Percentiles rank a stretch among this genome's conserved stretches.
Conservation (phyloP, 1,140 invertebrate species). For the Platyscapa corneri region DNA sequence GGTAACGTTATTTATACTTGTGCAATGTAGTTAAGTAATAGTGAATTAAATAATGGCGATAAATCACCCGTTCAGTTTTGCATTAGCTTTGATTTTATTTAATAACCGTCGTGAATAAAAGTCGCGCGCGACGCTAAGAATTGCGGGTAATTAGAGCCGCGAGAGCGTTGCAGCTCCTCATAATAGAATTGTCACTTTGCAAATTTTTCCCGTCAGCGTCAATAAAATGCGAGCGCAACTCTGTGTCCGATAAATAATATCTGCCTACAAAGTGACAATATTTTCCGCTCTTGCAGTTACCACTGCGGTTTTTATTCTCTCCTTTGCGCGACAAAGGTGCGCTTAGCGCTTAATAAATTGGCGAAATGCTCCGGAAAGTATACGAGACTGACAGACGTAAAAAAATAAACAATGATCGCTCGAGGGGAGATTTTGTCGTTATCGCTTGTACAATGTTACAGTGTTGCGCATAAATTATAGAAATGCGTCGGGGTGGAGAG, state of each 20-base stretch:
- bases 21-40: no score
- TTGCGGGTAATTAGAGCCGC: no score
- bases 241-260: background rate
- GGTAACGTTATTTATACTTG: no score
- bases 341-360: background rate
- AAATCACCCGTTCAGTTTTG: no score
- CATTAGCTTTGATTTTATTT: no score
- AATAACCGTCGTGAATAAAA: no score
- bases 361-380: background rate
- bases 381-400: background rate
- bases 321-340: background rate
- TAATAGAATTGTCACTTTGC: background rate
- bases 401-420: background rate
- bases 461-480: conserved; percentile 2
- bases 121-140: no score
- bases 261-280: background rate
- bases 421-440: background rate
- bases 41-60: no score
- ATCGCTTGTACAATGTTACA: background rate
- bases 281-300: background rate
- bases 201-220: background rate
- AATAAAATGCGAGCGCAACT: background rate
- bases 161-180: background rate
- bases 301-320: background rate
- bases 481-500: background rate